Evolutionary conservation across 2,797 vertebrate genomes (phyloP).

Genomic region (Eulemur rubriventer): DNA sequence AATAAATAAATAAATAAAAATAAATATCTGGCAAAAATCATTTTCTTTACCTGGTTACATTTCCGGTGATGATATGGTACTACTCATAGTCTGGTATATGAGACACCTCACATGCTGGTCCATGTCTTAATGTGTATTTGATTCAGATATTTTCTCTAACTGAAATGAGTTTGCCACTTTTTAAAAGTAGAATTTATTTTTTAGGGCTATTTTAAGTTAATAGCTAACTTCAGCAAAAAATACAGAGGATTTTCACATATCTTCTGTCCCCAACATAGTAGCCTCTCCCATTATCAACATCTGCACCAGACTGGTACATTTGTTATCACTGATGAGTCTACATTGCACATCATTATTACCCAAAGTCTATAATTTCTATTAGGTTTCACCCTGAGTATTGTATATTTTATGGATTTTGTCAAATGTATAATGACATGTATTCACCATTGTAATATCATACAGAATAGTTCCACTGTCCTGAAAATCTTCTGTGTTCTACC

Average conservation of each 20-base stretch:
- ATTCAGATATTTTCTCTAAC: not conserved
- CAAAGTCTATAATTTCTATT: not conserved
- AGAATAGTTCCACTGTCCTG: not conserved
- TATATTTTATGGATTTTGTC: not conserved
- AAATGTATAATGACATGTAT: not conserved
- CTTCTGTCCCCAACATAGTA: rapidly evolving
- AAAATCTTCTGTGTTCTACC: not conserved
- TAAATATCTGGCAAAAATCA: not conserved
- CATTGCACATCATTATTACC: not conserved
- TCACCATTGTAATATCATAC: not conserved
- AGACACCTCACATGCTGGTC: not conserved
- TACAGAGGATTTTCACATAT: not conserved
- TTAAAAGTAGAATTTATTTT: not conserved
- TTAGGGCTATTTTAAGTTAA: not conserved
- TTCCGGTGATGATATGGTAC: not conserved
- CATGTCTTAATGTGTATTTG: not conserved
- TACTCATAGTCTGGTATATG: not conserved
- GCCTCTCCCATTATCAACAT: no score
- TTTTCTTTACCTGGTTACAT: not conserved
- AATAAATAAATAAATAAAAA: no score
- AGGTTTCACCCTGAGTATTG: not conserved
- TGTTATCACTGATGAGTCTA: not conserved
- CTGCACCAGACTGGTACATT: not conserved
- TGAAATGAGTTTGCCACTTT: not conserved
- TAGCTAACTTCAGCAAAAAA: not conserved